Evolutionary conservation across 2,888 invertebrate genomes (phyloP).

Genomic region (Sinodicranocentrus sp.): DNA sequence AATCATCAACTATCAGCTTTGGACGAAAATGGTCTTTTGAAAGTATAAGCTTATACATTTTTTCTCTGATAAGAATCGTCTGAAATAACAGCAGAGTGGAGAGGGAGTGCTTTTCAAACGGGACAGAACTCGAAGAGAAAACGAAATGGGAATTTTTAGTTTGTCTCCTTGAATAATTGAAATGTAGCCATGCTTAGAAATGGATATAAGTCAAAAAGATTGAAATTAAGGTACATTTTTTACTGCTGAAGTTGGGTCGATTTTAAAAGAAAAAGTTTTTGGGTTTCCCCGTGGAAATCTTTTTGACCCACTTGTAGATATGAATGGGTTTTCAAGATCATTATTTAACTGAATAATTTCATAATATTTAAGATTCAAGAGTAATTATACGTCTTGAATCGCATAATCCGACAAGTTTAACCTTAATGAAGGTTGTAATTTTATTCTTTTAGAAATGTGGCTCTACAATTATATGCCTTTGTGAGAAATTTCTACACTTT

Average conservation of each 20-base stretch:
- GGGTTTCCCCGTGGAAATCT: background rate
- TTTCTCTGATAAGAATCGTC: too few species aligned
- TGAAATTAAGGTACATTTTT: background rate
- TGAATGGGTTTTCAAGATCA: background rate
- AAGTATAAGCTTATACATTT: background rate
- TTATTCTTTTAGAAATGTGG: background rate
- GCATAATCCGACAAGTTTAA: background rate
- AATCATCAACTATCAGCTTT: background rate
- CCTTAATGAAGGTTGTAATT: too few species aligned
- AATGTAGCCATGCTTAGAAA: background rate
- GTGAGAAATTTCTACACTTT: too few species aligned
- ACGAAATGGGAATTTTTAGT: background rate
- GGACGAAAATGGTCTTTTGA: background rate
- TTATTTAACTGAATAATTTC: background rate
- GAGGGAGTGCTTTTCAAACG: too few species aligned
- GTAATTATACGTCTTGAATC: background rate
- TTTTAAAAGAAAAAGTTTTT: background rate
- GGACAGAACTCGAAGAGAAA: too few species aligned
- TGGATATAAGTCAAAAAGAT: too few species aligned
- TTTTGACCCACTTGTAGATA: background rate
- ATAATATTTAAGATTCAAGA: background rate
- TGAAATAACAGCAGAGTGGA: too few species aligned
- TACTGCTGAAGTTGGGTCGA: background rate
- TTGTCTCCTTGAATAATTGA: background rate
- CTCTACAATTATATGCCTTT: background rate